Conservation (phyloP, 2,113 vertebrate species). For the Tretioscincus oriximinensis region DNA sequence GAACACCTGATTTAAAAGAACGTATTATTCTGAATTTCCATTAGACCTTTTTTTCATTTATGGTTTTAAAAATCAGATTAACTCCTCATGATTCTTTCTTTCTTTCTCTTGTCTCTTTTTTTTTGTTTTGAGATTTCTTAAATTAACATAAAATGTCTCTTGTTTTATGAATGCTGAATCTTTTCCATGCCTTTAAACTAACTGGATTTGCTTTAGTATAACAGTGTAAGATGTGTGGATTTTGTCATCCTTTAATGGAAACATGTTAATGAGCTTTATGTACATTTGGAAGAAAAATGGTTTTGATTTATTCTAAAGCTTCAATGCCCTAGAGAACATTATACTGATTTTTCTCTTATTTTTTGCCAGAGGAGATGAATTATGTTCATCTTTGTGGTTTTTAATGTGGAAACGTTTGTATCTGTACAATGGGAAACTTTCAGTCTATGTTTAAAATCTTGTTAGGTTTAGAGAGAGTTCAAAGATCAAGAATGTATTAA, state of each 20-base stretch:
- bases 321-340: constrained; percentile 13
- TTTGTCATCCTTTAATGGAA: constrained; percentile 18
- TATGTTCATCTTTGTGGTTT: constrained; percentile 12
- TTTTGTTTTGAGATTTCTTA: constrained; percentile 4
- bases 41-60: background rate
- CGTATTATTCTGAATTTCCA: background rate
- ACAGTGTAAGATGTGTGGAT: background rate
- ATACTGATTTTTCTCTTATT: background rate
- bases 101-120: no score
- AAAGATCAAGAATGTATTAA: constrained; percentile 16
- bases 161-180: background rate
- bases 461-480: constrained; percentile 10
- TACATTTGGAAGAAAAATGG: constrained; percentile 39
- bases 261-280: constrained; percentile 9
- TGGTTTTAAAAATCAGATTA: background rate
- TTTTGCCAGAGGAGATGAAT: background rate
- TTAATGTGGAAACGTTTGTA: background rate
- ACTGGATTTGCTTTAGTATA: constrained; percentile 22
- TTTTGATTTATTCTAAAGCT: constrained; percentile 24
- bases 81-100: background rate
- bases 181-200: constrained; percentile 35
- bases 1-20: background rate
- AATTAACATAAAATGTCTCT: background rate
- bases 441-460: constrained; percentile 32
- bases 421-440: constrained; percentile 27